A percentile compares a stretch with the other conserved stretches of the same genome.
phyloP scores from a whole-genome alignment of 2,797 vertebrate genomes.

The Pogoniulus pusillus region DNA sequence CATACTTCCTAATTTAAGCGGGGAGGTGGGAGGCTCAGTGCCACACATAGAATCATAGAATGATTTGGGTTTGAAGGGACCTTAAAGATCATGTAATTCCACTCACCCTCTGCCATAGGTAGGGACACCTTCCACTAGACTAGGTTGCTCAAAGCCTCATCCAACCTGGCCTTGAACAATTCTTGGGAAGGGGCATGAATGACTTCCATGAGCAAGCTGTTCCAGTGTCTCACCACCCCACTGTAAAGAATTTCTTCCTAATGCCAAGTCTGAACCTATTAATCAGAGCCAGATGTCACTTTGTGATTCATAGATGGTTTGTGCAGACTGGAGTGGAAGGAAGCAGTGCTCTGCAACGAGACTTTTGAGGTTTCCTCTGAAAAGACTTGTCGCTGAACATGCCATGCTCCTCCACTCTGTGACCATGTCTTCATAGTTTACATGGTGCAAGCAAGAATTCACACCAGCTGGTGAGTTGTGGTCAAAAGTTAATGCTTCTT shows the following conservation, averaged over 20 bases:
- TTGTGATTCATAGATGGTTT: neutral
- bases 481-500: neutral
- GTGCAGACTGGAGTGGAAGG: neutral
- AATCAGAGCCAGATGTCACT: neutral
- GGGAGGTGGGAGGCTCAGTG: neutral
- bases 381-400: neutral
- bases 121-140: too few species aligned
- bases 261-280: neutral
- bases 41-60: neutral
- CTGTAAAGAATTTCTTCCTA: too few species aligned
- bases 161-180: too few species aligned
- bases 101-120: too few species aligned
- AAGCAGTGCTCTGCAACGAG: neutral
- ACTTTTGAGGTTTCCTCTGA: neutral
- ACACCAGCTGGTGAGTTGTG: accelerated
- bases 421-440: neutral
- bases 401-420: neutral
- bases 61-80: too few species aligned
- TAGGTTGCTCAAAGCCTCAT: too few species aligned
- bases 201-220: too few species aligned
- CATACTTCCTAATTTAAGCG: neutral
- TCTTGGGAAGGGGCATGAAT: too few species aligned
- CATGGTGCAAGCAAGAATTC: neutral
- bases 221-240: too few species aligned
- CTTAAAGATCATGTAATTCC: too few species aligned